Evolutionary conservation across 2,888 invertebrate genomes (phyloP).

Genomic region (Pycnomerus fuliginosus): DNA sequence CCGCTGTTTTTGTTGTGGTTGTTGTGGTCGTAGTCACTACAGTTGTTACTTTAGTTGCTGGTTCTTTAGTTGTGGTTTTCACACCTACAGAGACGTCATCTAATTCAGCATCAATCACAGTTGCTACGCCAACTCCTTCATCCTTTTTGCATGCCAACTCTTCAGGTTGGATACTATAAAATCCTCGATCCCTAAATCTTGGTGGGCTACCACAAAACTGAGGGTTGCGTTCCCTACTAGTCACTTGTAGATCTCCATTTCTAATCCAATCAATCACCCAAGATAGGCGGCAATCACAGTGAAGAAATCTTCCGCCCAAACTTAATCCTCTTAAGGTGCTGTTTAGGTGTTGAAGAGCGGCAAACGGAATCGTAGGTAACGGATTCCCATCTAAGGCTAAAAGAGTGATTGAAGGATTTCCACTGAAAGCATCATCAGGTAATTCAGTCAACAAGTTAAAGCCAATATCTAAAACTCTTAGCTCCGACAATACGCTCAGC

Average conservation of each 20-base stretch:
- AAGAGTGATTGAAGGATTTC: slow-evolving; percentile 81
- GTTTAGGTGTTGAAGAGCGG: slow-evolving; percentile 76
- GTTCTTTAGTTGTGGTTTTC: slow-evolving; percentile 37
- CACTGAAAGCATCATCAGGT: slow-evolving; percentile 76
- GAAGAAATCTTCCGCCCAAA: slow-evolving; percentile 82
- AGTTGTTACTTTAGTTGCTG: slow-evolving; percentile 39
- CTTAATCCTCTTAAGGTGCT: slow-evolving; percentile 82
- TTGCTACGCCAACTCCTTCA: slow-evolving; percentile 58
- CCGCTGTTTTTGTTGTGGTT: slow-evolving; percentile 42
- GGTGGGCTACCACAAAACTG: slow-evolving; percentile 89
- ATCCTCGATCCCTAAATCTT: slow-evolving; percentile 76
- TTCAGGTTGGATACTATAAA: slow-evolving; percentile 82
- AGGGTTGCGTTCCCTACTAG: slow-evolving; percentile 86
- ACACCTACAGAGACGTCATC: slow-evolving; percentile 46
- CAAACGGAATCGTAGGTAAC: slow-evolving; percentile 76
- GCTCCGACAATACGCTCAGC: slow-evolving; percentile 72
- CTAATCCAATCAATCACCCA: slow-evolving; percentile 93
- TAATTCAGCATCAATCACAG: slow-evolving; percentile 58
- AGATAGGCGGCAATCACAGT: slow-evolving; percentile 82
- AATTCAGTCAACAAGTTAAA: slow-evolving; percentile 85
- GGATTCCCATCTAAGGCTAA: slow-evolving; percentile 91
- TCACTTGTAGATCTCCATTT: slow-evolving; percentile 85
- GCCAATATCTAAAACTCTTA: slow-evolving; percentile 87
- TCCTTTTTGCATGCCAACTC: slow-evolving; percentile 61
- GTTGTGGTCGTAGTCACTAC: slow-evolving; percentile 37